Evolutionary conservation across 1,140 invertebrate genomes (phyloP), one percentile per base, ranked within the genome.

Genomic region (Harlomillsia oculata): DNA sequence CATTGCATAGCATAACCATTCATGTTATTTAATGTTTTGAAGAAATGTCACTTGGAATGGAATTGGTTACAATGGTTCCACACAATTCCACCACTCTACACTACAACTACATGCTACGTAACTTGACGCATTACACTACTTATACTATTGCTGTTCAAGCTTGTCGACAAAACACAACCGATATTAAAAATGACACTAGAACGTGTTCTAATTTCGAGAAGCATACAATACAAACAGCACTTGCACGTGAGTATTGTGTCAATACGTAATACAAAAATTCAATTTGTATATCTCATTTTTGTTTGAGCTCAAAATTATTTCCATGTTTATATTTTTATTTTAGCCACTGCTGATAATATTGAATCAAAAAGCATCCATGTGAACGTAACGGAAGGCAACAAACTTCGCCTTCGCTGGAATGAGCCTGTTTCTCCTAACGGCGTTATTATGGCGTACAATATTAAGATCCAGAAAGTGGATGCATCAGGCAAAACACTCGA

Each of bases 361-460:
- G 67, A 72, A 58, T 44, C 43, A 5, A 59, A 53, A 1, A 57
- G 66, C 1, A 61, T 72, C 32, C 50, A 34, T 21, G 40, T 53
- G 5, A 73, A 74, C 62, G 67, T 68, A 14, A 71, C 70, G 16
- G n/a, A n/a, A n/a, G 57, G 60, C 26, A 68, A 67, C 21, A 46
- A 44, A 14, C 67, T 76, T 5, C 67, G 71, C 11, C 65, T 84
- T 3, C 69, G 62, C 9, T 97, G 92, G 92, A 71, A 78, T 0
- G 81, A 85, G 65, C 91, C 91, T 0, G 50, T 66, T n/a, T 70
- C 81, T 54, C 89, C 90, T 0, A 97, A 97, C 71, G 88, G 90
- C 1, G 74, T 87, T 25, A 84, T 95, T 39, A 76, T 91, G 4
- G 81, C 81, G 1, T 94, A 92, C 71, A 78, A 82, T 46, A 81